Evolutionary conservation across 2,797 vertebrate genomes (phyloP).

Genomic region (Sphenopsis melanotis): DNA sequence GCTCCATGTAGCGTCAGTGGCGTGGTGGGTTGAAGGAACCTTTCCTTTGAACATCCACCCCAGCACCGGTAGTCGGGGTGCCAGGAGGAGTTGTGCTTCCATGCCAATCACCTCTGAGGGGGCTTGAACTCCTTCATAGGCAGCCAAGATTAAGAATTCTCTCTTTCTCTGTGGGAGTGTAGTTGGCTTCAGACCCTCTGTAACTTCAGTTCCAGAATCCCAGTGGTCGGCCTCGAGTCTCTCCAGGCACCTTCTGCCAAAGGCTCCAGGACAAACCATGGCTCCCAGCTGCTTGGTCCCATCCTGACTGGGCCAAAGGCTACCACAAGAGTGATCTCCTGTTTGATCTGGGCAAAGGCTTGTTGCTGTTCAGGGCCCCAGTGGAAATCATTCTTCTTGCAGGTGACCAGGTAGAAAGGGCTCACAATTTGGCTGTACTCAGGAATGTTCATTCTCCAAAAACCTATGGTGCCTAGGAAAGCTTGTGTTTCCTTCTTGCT

Average conservation of each 20-base stretch:
- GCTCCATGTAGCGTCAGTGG: accelerated
- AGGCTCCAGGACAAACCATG: background rate
- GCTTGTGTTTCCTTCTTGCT: background rate
- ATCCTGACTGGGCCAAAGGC: background rate
- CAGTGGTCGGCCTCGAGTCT: background rate
- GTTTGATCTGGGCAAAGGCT: background rate
- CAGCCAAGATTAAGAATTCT: background rate
- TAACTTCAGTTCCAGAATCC: background rate
- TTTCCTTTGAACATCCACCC: background rate
- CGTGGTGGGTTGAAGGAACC: background rate
- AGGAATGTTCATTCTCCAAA: background rate
- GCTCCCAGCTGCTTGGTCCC: background rate
- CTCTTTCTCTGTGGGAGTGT: background rate
- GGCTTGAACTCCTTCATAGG: background rate
- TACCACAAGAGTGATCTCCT: accelerated
- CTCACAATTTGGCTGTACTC: background rate
- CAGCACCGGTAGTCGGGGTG: background rate
- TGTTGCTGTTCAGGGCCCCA: background rate
- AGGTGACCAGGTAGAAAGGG: background rate
- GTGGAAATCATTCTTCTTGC: background rate
- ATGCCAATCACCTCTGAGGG: background rate
- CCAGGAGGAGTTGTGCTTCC: background rate
- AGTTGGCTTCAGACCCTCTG: background rate
- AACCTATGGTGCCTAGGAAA: background rate
- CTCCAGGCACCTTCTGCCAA: background rate